Evolutionary conservation across 2,797 vertebrate species (phyloP).

Genomic region (Chaetophractus vellerosus): DNA sequence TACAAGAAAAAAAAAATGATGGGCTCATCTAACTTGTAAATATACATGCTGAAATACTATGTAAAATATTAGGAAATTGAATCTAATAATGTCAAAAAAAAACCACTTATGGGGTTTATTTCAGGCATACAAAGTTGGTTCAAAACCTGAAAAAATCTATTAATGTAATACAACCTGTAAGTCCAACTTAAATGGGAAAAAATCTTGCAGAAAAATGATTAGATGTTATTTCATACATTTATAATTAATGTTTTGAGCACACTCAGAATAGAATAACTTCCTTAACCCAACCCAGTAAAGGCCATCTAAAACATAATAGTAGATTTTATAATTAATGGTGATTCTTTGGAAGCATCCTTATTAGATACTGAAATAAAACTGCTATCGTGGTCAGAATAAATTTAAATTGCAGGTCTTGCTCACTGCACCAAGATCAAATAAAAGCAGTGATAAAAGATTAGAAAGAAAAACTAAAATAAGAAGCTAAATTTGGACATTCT

Average conservation of each 20-base stretch:
- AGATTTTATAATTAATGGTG: not conserved
- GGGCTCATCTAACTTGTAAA: not conserved
- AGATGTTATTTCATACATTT: not conserved
- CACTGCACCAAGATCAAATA: not conserved
- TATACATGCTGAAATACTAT: not conserved
- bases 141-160: not conserved
- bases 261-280: not conserved
- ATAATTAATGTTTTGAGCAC: not conserved
- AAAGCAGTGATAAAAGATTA: not conserved
- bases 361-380: not conserved
- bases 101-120: not conserved
- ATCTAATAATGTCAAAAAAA: constrained; percentile 22
- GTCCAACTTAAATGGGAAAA: not conserved
- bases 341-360: not conserved
- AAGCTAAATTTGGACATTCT: constrained; percentile 27
- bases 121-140: not conserved
- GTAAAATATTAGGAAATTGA: constrained; percentile 15
- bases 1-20: not conserved
- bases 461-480: not conserved
- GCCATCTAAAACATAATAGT: not conserved
- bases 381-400: not conserved
- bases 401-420: not conserved
- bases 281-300: not conserved
- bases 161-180: not conserved
- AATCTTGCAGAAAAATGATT: constrained; percentile 16